These are phyloP conservation scores for Xestoiulus laeticollis DNA, from an alignment of 2,888 invertebrate species.

Conservation along the genomic window DNA sequence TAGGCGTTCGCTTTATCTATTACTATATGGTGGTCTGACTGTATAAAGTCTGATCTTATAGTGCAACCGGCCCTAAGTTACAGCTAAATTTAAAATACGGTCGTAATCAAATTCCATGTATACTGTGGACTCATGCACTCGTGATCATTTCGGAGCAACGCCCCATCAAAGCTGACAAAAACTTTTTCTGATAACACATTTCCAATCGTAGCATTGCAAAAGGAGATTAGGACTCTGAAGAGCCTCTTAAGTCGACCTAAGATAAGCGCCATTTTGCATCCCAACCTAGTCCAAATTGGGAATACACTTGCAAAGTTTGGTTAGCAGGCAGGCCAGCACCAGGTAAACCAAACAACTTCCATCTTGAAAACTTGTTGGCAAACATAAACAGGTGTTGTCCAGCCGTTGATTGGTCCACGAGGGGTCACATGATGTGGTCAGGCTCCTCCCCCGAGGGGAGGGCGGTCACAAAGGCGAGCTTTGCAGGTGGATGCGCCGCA, in stretches of 20 bases:
- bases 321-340: background rate
- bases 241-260: background rate
- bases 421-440: background rate
- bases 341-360: constrained; percentile 26
- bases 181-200: background rate
- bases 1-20: no score
- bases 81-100: background rate
- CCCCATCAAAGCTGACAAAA: background rate
- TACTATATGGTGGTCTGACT: no score
- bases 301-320: background rate
- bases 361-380: background rate
- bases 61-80: background rate
- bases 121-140: background rate
- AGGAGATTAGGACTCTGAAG: background rate
- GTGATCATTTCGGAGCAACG: background rate
- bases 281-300: background rate
- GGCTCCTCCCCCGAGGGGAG: background rate
- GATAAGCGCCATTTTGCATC: constrained; percentile 10
- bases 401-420: background rate
- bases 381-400: constrained; percentile 19
- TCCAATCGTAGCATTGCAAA: background rate
- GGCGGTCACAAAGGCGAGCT: background rate
- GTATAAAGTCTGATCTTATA: background rate
- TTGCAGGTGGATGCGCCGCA: constrained; percentile 3
- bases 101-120: background rate